Percentiles rank a stretch among this genome's conserved stretches.
Evolutionary conservation across 2,888 invertebrate species (phyloP).

Genomic region (Cheilosia vernalis): DNA sequence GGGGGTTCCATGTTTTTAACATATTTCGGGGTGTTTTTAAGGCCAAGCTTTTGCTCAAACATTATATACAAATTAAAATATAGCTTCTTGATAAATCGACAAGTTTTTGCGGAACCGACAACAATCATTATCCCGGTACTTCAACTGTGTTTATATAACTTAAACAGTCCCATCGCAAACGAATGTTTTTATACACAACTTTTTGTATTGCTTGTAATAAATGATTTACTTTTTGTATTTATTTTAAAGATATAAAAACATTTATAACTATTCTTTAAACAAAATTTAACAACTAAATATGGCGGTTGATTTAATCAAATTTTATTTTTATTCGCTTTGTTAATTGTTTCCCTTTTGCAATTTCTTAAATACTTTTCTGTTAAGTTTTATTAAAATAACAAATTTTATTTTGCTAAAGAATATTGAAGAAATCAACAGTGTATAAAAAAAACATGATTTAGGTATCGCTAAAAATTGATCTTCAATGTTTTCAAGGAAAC

Average conservation of each 20-base stretch:
- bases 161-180: neutral
- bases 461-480: constrained; percentile 44
- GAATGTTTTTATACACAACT: constrained; percentile 23
- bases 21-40: too few species aligned
- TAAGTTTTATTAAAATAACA: constrained; percentile 32
- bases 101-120: neutral
- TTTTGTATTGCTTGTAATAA: constrained; percentile 19
- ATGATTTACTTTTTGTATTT: constrained; percentile 16
- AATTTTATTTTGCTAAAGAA: constrained; percentile 26
- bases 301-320: constrained; percentile 78
- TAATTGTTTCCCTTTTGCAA: constrained; percentile 31
- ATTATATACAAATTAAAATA: neutral
- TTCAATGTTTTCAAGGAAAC: constrained; percentile 53
- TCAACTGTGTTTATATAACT: neutral
- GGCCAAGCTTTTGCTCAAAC: too few species aligned
- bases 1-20: too few species aligned
- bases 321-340: constrained; percentile 36
- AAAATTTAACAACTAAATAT: constrained; percentile 77
- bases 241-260: constrained; percentile 56
- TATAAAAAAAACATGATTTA: constrained; percentile 37
- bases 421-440: constrained; percentile 64
- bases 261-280: constrained; percentile 46
- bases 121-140: neutral
- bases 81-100: neutral
- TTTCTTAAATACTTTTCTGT: constrained; percentile 34